Base-by-base conservation (phyloP, 1,140 invertebrate genomes). In the Aphaenogaster floridana region DNA sequence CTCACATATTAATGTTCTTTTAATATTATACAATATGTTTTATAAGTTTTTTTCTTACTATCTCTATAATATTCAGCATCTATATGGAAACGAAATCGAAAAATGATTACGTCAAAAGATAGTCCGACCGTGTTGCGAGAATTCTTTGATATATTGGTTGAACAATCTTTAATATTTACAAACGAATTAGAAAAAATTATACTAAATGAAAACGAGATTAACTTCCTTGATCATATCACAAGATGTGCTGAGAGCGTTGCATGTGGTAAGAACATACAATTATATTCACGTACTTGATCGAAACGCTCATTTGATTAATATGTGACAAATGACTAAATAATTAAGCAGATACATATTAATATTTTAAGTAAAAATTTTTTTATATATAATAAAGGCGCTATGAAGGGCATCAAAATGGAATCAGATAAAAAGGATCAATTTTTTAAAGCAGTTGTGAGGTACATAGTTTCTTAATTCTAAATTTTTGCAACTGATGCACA, bases 161-260 rank as follows among this genome's bases (percentile, higher is more conserved):
- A 69, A 15, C 42, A 69, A 69, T 69, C 66, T 6, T 48, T 69
- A 42, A 48, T 45, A 28, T 15, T 69, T 42, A 9, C 2, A 0
- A 13, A 69, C 13, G 9, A 69, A 28, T 69, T 69, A 39, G 39
- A 69, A 69, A 69, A 45, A 69, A n/a, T 69, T 13, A 21, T 4
- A 48, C 0, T 13, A 45, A 28, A 69, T 69, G 66, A 6, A 48
- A 69, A 69, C 5, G 42, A 69, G 5, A 28, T 69, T 28, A 48
- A 2, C n/a, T 48, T 48, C 5, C 5, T 69, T 28, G 13, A 15
- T 28, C 13, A 48, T 48, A 69, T 69, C 3, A 9, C 11, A 61
- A 61, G 1, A 0, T 69, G 42, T 48, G 21, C 66, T n/a, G 15
- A 28, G 5, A 21, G 48, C 6, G 48, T 69, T 28, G 21, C 42